Evolutionary conservation across 2,113 vertebrate species (phyloP), one percentile per base, ranked within the genome.

Genomic region (Leucosticte australis): DNA sequence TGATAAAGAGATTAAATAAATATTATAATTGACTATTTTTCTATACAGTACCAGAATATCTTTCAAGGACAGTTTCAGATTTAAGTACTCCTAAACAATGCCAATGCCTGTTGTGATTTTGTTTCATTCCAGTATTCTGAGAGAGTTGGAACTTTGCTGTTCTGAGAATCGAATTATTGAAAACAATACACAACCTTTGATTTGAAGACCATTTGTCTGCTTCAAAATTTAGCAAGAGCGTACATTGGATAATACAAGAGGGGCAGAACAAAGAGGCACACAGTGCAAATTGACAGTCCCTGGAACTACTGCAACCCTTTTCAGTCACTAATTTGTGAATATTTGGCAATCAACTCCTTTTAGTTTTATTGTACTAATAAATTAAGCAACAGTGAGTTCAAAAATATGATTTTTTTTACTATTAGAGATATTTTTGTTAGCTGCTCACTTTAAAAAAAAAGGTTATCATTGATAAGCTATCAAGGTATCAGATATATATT

Each of bases 101-200:
- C 3, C 27, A 60, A 7, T 49, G 27, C 5, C 7, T 50, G 6
- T 49, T 50, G 10, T 6, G 9, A 23, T 80, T 89, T 80, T 60
- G 4, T 55, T 69, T 52, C 22, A 33, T 13, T 62, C 28, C 16
- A 44, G 13, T 15, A 41, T 53, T 52, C 24, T 86, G 23, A 30
- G 4, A 73, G 16, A 37, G 26, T 3, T 59, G 9, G 41, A 76
- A 73, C 21, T 50, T 62, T 9, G 30, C 15, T 60, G 7, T 82
- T 42, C 46, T 50, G 55, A 70, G 11, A 78, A 37, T 33, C 0
- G 0, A 53, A n/a, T 39, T 39, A 24, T 8, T 33, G 33, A 46
- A 50, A 71, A 50, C 37, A 17, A 53, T 13, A 65, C 3, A 52
- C 4, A 73, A 15, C 2, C 2, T 27, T 3, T 47, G 18, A 49